phyloP scores from a whole-genome alignment of 2,888 invertebrate species.

The Caenorhabditis sp. region DNA sequence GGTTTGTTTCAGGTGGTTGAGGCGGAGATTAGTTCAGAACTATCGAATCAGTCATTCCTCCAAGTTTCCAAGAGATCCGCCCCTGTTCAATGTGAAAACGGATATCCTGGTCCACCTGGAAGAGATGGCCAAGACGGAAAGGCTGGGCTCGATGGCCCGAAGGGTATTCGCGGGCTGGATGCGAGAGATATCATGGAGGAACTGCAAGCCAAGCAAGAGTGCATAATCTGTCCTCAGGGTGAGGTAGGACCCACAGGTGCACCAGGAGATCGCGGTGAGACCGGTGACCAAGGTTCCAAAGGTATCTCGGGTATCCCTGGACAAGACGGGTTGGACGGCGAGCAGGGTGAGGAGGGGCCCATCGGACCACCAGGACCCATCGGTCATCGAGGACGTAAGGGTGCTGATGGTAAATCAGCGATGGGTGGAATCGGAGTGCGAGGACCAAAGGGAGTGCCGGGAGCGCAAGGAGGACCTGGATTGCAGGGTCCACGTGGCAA shows the following conservation, averaged over 20 bases:
- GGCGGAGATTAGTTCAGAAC: slow-evolving; percentile 19
- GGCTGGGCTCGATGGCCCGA: slow-evolving; percentile 41
- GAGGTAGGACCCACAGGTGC: slow-evolving; percentile 51
- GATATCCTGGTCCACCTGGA: slow-evolving; percentile 35
- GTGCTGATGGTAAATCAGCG: slow-evolving; percentile 44
- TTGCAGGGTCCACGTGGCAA: slow-evolving; percentile 53
- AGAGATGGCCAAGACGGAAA: slow-evolving; percentile 33
- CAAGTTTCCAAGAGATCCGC: slow-evolving; percentile 14
- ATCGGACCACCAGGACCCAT: slow-evolving; percentile 43
- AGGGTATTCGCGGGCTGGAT: slow-evolving; percentile 60
- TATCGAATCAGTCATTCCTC: slow-evolving; percentile 24
- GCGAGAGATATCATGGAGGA: slow-evolving; percentile 63
- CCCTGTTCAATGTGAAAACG: slow-evolving; percentile 20
- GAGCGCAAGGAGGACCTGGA: slow-evolving; percentile 52
- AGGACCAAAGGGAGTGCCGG: slow-evolving; percentile 52
- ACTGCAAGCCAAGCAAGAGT: slow-evolving; percentile 59
- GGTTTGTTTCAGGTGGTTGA: slow-evolving; percentile 16
- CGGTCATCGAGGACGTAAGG: slow-evolving; percentile 42
- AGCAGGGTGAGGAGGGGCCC: slow-evolving; percentile 45
- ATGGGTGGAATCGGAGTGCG: slow-evolving; percentile 50
- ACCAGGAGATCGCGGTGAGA: slow-evolving; percentile 43
- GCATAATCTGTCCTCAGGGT: slow-evolving; percentile 60
- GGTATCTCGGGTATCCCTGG: slow-evolving; percentile 45
- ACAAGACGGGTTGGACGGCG: slow-evolving; percentile 39
- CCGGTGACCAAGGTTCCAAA: slow-evolving; percentile 46